Conservation (phyloP, 2,113 vertebrate species). For the Sorex fumeus region DNA sequence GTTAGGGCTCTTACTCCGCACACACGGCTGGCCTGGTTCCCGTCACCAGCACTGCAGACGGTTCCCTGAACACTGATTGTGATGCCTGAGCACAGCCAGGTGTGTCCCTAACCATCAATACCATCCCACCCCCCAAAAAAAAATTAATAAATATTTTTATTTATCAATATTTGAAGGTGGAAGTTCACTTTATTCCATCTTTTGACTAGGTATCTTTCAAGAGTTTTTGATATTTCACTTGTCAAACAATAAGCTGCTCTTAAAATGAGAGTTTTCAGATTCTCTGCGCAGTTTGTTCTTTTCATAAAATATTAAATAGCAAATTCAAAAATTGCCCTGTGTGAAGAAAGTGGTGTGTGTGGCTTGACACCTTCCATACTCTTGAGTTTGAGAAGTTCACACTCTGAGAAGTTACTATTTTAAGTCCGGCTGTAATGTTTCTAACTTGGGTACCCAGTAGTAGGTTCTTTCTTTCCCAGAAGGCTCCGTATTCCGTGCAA, state of each 20-base stretch:
- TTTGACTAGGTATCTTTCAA: slow-evolving; percentile 27
- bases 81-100: too few relatives aligned
- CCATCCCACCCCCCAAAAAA: too few relatives aligned
- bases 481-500: slow-evolving; percentile 91
- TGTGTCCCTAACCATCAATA: too few relatives aligned
- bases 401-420: slow-evolving; percentile 90
- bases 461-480: slow-evolving; percentile 91
- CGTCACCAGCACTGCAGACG: too few relatives aligned
- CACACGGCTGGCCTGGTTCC: too few relatives aligned
- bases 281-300: slow-evolving; percentile 55
- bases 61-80: too few relatives aligned
- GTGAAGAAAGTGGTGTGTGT: slow-evolving; percentile 61
- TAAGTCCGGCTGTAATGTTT: slow-evolving; percentile 89
- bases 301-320: slow-evolving; percentile 69
- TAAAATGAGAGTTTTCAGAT: slow-evolving; percentile 78
- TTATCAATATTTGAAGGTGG: slow-evolving; percentile 46
- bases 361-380: slow-evolving; percentile 72
- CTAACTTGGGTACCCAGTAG: slow-evolving; percentile 92
- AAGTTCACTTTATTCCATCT: slow-evolving; percentile 53
- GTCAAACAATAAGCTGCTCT: slow-evolving; percentile 78
- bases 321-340: slow-evolving; percentile 57
- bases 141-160: slow-evolving; percentile 18
- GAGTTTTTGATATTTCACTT: slow-evolving; percentile 51
- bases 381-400: slow-evolving; percentile 84
- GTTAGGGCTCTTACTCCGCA: too few relatives aligned